A percentile compares a stretch with the other conserved stretches of the same genome.
Conservation (phyloP, 92 coral and sea anemone species). For the Desmophyllum pertusum region DNA sequence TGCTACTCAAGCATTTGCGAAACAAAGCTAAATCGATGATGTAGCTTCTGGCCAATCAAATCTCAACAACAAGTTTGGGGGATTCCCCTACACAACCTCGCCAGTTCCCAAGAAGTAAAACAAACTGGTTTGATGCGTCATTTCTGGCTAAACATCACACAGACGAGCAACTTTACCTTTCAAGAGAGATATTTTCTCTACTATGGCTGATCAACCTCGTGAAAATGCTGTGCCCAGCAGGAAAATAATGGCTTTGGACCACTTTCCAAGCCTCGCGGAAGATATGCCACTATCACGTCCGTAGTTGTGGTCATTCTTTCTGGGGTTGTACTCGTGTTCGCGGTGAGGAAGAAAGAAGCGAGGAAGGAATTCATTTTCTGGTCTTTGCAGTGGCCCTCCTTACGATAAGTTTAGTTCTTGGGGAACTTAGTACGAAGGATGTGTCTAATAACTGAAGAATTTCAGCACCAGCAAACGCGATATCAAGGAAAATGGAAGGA, state of each 20-base stretch:
- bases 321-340: background rate
- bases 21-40: background rate
- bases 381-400: conserved; percentile 22
- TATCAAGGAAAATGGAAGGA: conserved; percentile 69
- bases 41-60: conserved; percentile 19
- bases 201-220: background rate
- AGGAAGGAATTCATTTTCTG: conserved; percentile 9
- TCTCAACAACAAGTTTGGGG: background rate
- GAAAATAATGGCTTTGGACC: conserved; percentile 20
- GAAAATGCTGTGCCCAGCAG: background rate
- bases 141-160: no score
- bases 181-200: background rate
- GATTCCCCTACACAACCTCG: conserved; percentile 19
- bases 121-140: background rate
- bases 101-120: background rate
- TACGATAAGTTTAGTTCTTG: conserved; percentile 37
- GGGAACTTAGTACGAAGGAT: conserved; percentile 77
- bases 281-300: background rate
- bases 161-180: no score
- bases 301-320: background rate
- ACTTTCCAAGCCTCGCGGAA: background rate
- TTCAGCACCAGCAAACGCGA: conserved; percentile 67
- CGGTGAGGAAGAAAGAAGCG: background rate
- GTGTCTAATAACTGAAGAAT: conserved; percentile 81
- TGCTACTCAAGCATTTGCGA: conserved; percentile 32